Conservation (phyloP, 2,888 invertebrate species). For the Drosophila neutralis region DNA sequence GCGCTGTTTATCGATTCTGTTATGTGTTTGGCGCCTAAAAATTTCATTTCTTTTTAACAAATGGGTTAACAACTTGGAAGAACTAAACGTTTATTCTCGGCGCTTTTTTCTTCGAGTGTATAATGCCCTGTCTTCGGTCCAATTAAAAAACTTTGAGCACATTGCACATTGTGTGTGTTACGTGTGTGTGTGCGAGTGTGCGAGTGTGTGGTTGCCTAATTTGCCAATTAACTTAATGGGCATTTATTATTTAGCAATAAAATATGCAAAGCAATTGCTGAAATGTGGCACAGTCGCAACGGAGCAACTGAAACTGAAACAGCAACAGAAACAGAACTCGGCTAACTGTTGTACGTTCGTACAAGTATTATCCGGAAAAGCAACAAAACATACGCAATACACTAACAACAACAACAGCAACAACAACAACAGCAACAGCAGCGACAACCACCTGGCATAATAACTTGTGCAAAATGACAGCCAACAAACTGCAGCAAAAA, state of each 20-base stretch:
- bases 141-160: constrained; percentile 68
- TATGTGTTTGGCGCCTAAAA: constrained; percentile 38
- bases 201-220: constrained; percentile 69
- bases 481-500: constrained; percentile 57
- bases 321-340: constrained; percentile 45
- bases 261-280: constrained; percentile 81
- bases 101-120: constrained; percentile 19
- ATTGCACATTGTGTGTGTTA: constrained; percentile 28
- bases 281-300: constrained; percentile 68
- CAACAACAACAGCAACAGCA: constrained; percentile 18
- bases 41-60: constrained; percentile 37
- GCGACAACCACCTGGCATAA: constrained; percentile 71
- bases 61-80: constrained; percentile 51
- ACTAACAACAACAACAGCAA: constrained; percentile 32
- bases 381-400: constrained; percentile 36
- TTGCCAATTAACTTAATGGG: constrained; percentile 82
- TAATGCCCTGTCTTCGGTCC: constrained; percentile 37
- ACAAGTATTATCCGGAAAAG: constrained; percentile 39
- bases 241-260: constrained; percentile 82
- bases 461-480: constrained; percentile 74
- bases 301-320: constrained; percentile 26
- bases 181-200: constrained; percentile 18
- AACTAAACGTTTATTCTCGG: constrained; percentile 9
- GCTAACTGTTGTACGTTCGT: constrained; percentile 63
- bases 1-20: constrained; percentile 54